phyloP scores from a whole-genome alignment of 2,797 vertebrate genomes.

The Acanthurus tractus region DNA sequence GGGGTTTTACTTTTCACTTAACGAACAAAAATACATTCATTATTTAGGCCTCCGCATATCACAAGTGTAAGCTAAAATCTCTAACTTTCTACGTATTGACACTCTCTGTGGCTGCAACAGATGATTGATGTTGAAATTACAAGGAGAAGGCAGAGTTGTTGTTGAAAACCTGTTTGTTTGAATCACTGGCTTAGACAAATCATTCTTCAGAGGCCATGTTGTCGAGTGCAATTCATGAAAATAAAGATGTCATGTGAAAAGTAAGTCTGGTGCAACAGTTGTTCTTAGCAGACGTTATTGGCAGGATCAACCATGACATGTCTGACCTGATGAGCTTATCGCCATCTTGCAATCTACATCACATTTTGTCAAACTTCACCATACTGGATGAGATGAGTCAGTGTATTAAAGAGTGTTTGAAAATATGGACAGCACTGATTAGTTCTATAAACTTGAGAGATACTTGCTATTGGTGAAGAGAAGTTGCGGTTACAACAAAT shows the following conservation, averaged over 20 bases:
- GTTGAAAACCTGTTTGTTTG: neutral
- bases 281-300: neutral
- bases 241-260: neutral
- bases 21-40: conserved; percentile 7
- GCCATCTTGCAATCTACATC: neutral
- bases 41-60: neutral
- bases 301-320: neutral
- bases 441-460: no score
- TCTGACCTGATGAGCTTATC: conserved; percentile 20
- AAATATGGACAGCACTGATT: neutral
- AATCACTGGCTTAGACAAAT: neutral
- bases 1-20: neutral
- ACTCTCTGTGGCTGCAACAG: neutral
- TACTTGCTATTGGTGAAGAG: no score
- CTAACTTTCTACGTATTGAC: neutral
- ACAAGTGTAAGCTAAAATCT: neutral
- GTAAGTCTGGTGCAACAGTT: conserved; percentile 18
- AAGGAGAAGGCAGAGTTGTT: neutral
- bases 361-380: neutral
- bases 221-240: neutral
- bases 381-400: neutral
- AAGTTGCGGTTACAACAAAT: no score
- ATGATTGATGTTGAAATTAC: neutral
- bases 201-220: neutral
- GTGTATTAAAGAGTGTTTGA: neutral